Base-by-base conservation (phyloP, 1,140 invertebrate genomes). In the Dendrolimus kikuchii region DNA sequence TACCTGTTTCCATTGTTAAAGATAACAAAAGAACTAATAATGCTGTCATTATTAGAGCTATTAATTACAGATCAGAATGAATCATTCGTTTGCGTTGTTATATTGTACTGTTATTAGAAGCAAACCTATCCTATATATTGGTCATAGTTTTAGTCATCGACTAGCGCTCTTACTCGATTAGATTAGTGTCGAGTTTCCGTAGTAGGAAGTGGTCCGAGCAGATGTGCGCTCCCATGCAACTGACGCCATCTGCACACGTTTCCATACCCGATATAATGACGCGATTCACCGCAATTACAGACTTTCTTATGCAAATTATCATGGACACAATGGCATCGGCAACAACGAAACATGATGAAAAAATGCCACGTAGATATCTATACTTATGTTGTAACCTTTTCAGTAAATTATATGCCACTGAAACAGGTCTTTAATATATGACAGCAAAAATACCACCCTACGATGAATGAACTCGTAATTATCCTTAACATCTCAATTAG, bases 271-370 rank as follows among this genome's bases (percentile, higher is more conserved):
- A 62, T 70, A 59, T 62, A 72, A 66, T 58, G 49, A 63, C 55
- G 60, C 60, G 57, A 58, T 64, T 58, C 54, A 51, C 56, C 46
- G 50, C 40, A 71, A 68, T 71, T 66, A 59, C 55, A 46, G 57
- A 52, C 60, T 74, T 67, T 74, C 66, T 63, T 68, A 73, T 66
- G 66, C 63, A 71, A 71, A 69, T 72, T 51, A 46, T 38, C 48
- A 42, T 23, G 23, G 23, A 23, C 23, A 23, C 23, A 23, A 23
- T 23, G 23, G 23, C 23, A 23, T 23, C 23, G 23, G 23, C 23
- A 23, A 23, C 23, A 23, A 23, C 23, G 23, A 23, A 23, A 23
- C 23, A 1, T 23, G 23, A 23, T 23, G 23, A 23, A 23, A 23
- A 23, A 23, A 23, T 23, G 23, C 23, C 23, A 23, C 23, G 23